Percentiles rank a stretch among this genome's conserved stretches.
phyloP scores from a whole-genome alignment of 2,797 vertebrate genomes.

The Peromyscus aztecus region DNA sequence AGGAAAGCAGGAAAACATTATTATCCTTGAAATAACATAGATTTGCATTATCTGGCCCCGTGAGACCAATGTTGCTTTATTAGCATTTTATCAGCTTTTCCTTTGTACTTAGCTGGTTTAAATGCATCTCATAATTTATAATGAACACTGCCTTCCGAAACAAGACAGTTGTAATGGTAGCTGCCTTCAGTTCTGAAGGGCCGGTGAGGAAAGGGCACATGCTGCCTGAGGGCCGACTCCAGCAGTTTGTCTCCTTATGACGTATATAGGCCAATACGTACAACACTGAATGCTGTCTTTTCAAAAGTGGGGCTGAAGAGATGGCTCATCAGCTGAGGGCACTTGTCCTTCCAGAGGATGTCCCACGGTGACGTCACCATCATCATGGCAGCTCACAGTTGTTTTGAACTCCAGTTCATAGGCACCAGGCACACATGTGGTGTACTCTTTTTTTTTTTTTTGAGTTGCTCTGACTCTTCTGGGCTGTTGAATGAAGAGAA shows the following conservation, averaged over 20 bases:
- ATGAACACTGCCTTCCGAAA: not conserved
- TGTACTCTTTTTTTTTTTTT: not conserved
- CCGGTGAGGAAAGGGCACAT: not conserved
- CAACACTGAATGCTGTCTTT: not conserved
- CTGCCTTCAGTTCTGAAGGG: slow-evolving; percentile 36
- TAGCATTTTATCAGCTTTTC: not conserved
- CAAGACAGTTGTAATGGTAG: not conserved
- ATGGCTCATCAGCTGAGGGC: not conserved
- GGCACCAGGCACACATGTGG: not conserved
- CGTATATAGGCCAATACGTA: not conserved
- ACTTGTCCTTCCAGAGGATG: not conserved
- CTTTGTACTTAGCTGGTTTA: not conserved
- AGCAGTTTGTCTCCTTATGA: not conserved
- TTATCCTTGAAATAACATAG: slow-evolving; percentile 33
- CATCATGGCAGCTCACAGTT: not conserved
- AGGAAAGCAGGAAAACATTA: not conserved
- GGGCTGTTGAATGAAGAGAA: slow-evolving; percentile 2
- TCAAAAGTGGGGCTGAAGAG: not conserved
- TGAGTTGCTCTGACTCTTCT: not conserved
- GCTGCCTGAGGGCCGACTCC: not conserved
- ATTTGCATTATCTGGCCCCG: not conserved
- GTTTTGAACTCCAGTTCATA: not conserved
- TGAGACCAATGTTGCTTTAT: not conserved
- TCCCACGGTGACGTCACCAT: too few species aligned
- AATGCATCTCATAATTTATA: not conserved